These are phyloP conservation scores for Epinotia demarniana DNA, from an alignment of 2,888 invertebrate genomes.

Conservation along the genomic window DNA sequence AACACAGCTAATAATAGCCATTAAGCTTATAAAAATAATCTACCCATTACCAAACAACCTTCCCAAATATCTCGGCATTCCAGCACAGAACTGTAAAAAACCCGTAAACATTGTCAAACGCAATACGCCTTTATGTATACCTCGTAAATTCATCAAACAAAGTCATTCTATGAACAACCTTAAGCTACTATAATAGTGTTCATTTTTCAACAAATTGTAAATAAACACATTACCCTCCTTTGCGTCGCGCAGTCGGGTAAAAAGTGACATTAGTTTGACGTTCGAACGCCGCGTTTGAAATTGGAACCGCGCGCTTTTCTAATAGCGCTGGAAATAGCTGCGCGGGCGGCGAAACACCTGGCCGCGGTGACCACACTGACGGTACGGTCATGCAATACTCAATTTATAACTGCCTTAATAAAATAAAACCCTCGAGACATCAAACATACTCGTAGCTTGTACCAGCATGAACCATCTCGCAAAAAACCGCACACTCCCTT, in stretches of 20 bases:
- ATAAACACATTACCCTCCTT: no score
- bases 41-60: not conserved
- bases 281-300: slow-evolving; percentile 64
- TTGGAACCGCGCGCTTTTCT: slow-evolving; percentile 67
- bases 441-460: no score
- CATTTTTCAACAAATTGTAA: slow-evolving; percentile 39
- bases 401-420: no score
- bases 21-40: slow-evolving; percentile 16
- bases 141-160: not conserved
- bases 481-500: no score
- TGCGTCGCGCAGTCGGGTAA: no score
- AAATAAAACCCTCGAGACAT: no score
- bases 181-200: not conserved
- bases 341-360: slow-evolving; percentile 64
- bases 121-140: not conserved
- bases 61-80: slow-evolving; percentile 26
- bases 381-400: not conserved
- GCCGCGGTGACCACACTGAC: slow-evolving; percentile 49
- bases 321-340: slow-evolving; percentile 79
- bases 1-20: not conserved
- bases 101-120: slow-evolving; percentile 27
- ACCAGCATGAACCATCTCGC: no score
- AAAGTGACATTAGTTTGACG: slow-evolving; percentile 31
- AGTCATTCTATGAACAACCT: not conserved
- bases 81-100: slow-evolving; percentile 35